These are phyloP conservation scores for Collichthys lucidus DNA, from an alignment of 2,113 vertebrate genomes.

Conservation along the genomic window DNA sequence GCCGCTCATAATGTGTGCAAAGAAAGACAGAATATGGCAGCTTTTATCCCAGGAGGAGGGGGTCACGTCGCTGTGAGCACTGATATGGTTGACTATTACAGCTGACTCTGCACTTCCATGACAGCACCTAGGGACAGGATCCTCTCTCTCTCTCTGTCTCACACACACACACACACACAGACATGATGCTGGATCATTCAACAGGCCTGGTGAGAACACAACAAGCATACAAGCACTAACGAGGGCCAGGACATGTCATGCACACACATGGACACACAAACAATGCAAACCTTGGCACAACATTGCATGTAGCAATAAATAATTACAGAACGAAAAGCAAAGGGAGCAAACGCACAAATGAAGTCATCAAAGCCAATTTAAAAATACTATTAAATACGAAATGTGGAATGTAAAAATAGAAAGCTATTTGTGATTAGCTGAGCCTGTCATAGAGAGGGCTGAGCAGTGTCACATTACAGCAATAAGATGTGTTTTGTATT, in stretches of 20 bases:
- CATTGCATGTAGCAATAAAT: neutral
- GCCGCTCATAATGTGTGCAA: neutral
- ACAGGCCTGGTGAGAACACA: constrained; percentile 25
- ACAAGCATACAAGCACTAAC: constrained; percentile 30
- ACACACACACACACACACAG: constrained; percentile 1
- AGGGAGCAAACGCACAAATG: neutral
- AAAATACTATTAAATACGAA: neutral
- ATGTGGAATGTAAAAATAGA: neutral
- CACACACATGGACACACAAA: neutral
- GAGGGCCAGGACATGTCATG: constrained; percentile 4
- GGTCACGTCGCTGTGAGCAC: neutral
- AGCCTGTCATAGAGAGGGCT: neutral
- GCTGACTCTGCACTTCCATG: constrained; percentile 51
- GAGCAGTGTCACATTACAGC: constrained; percentile 43
- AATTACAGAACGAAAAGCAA: neutral
- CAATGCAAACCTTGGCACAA: neutral
- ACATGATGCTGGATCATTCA: constrained; percentile 30
- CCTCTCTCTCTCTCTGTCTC: neutral
- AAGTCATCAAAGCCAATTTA: neutral
- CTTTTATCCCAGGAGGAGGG: constrained; percentile 21
- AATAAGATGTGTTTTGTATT: constrained; percentile 12
- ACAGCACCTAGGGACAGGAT: constrained; percentile 42
- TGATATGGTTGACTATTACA: constrained; percentile 2
- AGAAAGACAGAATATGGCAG: constrained; percentile 25
- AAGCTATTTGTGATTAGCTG: constrained; percentile 2